A percentile compares a stretch with the other conserved stretches of the same genome.
Conservation (phyloP, 1,140 invertebrate genomes). For the Monochamus saltuarius region DNA sequence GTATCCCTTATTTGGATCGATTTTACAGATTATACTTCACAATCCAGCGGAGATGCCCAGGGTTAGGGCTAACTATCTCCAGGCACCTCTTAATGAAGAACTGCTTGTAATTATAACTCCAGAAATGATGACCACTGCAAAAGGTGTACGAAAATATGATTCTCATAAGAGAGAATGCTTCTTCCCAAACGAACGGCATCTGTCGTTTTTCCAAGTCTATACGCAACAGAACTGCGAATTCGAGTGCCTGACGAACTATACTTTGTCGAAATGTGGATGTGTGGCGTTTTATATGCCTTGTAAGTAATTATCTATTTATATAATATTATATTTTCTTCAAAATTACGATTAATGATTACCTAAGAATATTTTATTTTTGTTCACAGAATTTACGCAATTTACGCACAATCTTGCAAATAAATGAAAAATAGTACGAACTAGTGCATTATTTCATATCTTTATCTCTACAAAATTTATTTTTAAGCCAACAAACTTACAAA, state of each 20-base stretch:
- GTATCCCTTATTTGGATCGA: too few species aligned
- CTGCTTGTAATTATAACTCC: slow-evolving; percentile 58
- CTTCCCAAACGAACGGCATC: slow-evolving; percentile 57
- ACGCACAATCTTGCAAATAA: too few species aligned
- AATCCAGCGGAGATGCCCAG: slow-evolving; percentile 60
- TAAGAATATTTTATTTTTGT: too few species aligned
- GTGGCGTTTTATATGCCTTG: slow-evolving; percentile 69
- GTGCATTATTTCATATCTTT: too few species aligned
- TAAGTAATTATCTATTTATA: slow-evolving; percentile 38
- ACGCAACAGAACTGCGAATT: slow-evolving; percentile 75
- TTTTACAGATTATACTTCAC: slow-evolving; percentile 56
- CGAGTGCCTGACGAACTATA: slow-evolving; percentile 76
- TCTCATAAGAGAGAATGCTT: slow-evolving; percentile 61
- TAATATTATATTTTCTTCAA: too few species aligned
- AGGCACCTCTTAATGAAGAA: slow-evolving; percentile 58
- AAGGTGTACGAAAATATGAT: slow-evolving; percentile 55
- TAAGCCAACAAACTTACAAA: too few species aligned
- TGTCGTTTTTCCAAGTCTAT: slow-evolving; percentile 66
- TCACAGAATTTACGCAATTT: too few species aligned
- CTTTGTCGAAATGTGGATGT: slow-evolving; percentile 63
- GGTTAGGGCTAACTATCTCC: slow-evolving; percentile 58
- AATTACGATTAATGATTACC: too few species aligned
- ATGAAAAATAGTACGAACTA: too few species aligned
- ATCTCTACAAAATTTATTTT: too few species aligned
- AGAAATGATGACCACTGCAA: slow-evolving; percentile 61